Conservation (phyloP, 2,113 vertebrate species). For the Thamnaconus septentrionalis region DNA sequence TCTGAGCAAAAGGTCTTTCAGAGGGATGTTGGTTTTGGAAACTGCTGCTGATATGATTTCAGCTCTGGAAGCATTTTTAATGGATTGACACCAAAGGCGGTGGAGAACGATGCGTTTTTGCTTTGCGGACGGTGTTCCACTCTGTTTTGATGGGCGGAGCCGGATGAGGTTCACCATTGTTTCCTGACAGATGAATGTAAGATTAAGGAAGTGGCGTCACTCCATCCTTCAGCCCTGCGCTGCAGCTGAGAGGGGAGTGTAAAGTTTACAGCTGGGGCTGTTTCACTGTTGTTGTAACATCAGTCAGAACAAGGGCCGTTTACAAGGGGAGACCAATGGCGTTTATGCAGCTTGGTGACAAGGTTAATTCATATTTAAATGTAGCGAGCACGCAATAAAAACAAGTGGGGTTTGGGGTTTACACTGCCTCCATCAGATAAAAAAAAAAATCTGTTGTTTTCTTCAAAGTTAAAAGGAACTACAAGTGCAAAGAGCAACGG, state of each 20-base stretch:
- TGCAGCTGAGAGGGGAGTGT: slow-evolving; percentile 18
- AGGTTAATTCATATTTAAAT: slow-evolving; percentile 37
- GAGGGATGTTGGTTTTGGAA: neutral
- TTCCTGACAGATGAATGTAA: too few relatives aligned
- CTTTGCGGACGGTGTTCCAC: too few relatives aligned
- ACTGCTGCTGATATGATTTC: neutral
- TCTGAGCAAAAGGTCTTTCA: too few relatives aligned
- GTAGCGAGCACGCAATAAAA: slow-evolving; percentile 18
- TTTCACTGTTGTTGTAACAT: slow-evolving; percentile 17
- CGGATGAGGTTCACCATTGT: too few relatives aligned
- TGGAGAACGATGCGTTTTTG: too few relatives aligned
- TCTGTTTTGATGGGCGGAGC: too few relatives aligned
- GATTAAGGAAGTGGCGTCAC: too few relatives aligned
- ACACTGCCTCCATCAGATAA: slow-evolving; percentile 8
- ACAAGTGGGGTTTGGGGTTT: slow-evolving; percentile 1
- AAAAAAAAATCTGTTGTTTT: neutral
- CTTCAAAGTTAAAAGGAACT: too few relatives aligned
- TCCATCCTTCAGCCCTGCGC: slow-evolving; percentile 3
- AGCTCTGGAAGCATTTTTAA: too few relatives aligned
- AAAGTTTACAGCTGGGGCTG: slow-evolving; percentile 30
- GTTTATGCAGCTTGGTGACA: slow-evolving; percentile 30
- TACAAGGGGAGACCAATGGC: slow-evolving; percentile 24
- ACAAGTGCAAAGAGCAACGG: too few relatives aligned
- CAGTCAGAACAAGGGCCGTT: slow-evolving; percentile 23
- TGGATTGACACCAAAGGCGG: too few relatives aligned